phyloP scores from a whole-genome alignment of 2,888 invertebrate genomes.

The Operophtera brumata region DNA sequence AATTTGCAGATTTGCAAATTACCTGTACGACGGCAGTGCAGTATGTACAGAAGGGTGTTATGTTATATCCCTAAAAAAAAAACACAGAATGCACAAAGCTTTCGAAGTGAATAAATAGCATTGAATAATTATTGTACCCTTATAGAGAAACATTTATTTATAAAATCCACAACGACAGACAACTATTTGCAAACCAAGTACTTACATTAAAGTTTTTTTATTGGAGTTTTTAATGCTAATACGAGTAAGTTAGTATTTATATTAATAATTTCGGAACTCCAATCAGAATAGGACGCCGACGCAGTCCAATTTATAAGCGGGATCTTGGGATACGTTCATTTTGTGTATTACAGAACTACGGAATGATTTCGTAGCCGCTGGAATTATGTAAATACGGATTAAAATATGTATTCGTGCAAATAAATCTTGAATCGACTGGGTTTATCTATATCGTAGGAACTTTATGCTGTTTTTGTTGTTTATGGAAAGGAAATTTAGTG shows the following conservation, averaged over 20 bases:
- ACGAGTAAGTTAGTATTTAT: background rate
- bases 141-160: too few relatives aligned
- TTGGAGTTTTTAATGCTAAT: too few relatives aligned
- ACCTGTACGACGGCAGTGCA: too few relatives aligned
- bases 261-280: conserved; percentile 22
- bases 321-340: conserved; percentile 80
- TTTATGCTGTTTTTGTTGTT: background rate
- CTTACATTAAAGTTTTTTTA: too few relatives aligned
- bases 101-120: too few relatives aligned
- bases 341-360: conserved; percentile 72
- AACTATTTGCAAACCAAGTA: too few relatives aligned
- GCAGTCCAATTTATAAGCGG: conserved; percentile 75
- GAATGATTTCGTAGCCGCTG: conserved; percentile 62
- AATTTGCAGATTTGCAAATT: too few relatives aligned
- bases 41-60: too few relatives aligned
- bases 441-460: background rate
- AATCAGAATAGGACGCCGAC: conserved; percentile 59
- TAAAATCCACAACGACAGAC: too few relatives aligned
- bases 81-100: too few relatives aligned
- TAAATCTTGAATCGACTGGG: conserved; percentile 44
- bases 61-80: too few relatives aligned
- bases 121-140: too few relatives aligned
- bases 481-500: background rate
- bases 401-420: conserved; percentile 58
- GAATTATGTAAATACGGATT: conserved; percentile 76